Evolutionary conservation across 2,888 invertebrate species (phyloP), one percentile per base, ranked within the genome.

Genomic region (Melangyna quadrimaculata): DNA sequence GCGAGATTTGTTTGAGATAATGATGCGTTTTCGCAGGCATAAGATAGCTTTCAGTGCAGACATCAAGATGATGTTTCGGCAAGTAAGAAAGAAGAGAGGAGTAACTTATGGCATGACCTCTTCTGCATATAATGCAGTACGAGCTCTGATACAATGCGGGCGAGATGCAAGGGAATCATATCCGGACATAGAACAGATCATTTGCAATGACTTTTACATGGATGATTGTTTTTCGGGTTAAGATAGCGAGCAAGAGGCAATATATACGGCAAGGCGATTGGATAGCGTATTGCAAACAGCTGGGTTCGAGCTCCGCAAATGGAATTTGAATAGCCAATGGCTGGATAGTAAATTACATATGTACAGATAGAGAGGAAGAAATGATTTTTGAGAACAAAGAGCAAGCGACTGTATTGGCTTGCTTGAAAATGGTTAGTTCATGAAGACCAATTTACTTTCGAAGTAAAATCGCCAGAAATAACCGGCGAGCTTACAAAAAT

Each of bases 391-490:
- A 53, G 4, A 53, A 53, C 1, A 22, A 8, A 14, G 53, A 53
- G 53, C 53, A 53, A 8, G 53, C 27, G n/a, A 53, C 24, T n/a
- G 53, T 27, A 9, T 59, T 79, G 5, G 67, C n/a, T n/a, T n/a
- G 73, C 1, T 24, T 78, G n/a, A 22, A 14, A 61, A 43, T 77
- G 74, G 74, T n/a, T 40, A 12, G 51, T 74, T 6, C 5, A 53
- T 2, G 12, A n/a, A 7, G 67, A 75, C 69, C 59, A 77, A 12
- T 69, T 77, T 24, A 45, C 59, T 2, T 63, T 35, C 9, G 10
- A 35, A 4, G 35, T 35, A 10, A 35, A 35, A 10, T 40, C n/a
- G n/a, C 40, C 40, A 6, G 40, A 40, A 40, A 40, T 40, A 5
- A 1, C n/a, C 1, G 40, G 4, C 40, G n/a, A 5, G 6, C 6